A percentile compares a stretch with the other conserved stretches of the same genome.
These are phyloP conservation scores for Myopa tessellatipennis DNA, from an alignment of 2,888 invertebrate species.

Conservation along the genomic window DNA sequence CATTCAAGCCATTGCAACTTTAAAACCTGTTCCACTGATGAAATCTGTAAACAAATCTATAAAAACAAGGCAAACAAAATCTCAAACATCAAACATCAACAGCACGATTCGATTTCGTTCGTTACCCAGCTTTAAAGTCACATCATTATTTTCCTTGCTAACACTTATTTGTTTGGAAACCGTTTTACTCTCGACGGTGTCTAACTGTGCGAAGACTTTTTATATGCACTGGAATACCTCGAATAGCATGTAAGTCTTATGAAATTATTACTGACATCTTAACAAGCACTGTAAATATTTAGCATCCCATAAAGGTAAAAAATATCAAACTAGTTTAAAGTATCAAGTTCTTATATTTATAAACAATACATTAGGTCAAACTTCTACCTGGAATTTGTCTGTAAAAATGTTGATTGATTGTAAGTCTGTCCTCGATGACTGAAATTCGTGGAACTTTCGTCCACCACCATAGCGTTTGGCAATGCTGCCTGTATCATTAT, in stretches of 20 bases:
- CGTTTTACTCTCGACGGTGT: slow-evolving; percentile 71
- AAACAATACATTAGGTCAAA: too few relatives aligned
- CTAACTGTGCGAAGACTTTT: slow-evolving; percentile 84
- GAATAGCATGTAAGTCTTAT: slow-evolving; percentile 76
- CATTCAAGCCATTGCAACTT: slow-evolving; percentile 12
- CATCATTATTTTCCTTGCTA: slow-evolving; percentile 71
- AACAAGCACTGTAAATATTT: too few relatives aligned
- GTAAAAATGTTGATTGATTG: too few relatives aligned
- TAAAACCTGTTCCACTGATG: slow-evolving; percentile 16
- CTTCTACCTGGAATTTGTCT: too few relatives aligned
- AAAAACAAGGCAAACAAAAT: slow-evolving; percentile 9
- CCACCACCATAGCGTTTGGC: too few relatives aligned
- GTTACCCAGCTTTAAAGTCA: slow-evolving; percentile 64
- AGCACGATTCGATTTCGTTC: slow-evolving; percentile 52
- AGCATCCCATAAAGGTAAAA: too few relatives aligned
- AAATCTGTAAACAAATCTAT: slow-evolving; percentile 1
- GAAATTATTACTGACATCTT: too few relatives aligned
- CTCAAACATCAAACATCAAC: not conserved
- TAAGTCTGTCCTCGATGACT: too few relatives aligned
- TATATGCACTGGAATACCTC: slow-evolving; percentile 92
- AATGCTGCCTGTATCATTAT: too few relatives aligned
- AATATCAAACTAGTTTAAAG: too few relatives aligned
- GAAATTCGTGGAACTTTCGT: too few relatives aligned
- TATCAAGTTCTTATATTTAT: too few relatives aligned
- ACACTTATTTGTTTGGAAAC: slow-evolving; percentile 72